These are phyloP conservation scores for Vimba vimba DNA, from an alignment of 2,113 vertebrate genomes.

Conservation along the genomic window DNA sequence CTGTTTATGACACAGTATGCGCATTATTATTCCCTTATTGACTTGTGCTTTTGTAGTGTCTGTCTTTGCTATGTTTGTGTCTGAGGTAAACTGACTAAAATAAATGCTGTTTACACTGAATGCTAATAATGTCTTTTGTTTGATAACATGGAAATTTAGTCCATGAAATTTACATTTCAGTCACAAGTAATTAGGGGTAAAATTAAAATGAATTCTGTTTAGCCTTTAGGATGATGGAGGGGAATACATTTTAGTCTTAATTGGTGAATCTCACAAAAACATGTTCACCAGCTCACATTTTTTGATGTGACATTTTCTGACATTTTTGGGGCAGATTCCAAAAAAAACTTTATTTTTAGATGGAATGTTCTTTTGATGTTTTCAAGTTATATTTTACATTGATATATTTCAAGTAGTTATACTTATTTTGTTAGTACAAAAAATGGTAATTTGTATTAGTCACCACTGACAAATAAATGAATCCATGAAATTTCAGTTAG, in stretches of 20 bases:
- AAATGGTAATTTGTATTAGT: neutral
- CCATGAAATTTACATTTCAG: constrained; percentile 21
- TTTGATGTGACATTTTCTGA: no score
- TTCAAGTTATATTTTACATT: no score
- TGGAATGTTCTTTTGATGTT: no score
- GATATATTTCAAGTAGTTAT: no score
- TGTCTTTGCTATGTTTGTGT: neutral
- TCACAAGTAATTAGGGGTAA: neutral
- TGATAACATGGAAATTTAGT: constrained; percentile 11
- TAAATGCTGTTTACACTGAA: neutral
- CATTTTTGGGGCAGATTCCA: no score
- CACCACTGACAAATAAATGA: neutral
- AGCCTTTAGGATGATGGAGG: neutral
- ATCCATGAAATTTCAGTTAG: neutral
- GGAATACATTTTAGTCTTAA: neutral
- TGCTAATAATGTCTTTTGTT: neutral
- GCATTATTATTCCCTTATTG: neutral
- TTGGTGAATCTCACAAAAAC: neutral
- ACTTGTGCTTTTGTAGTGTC: neutral
- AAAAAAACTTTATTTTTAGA: no score
- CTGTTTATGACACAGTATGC: neutral
- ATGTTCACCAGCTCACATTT: neutral
- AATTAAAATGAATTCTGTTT: neutral
- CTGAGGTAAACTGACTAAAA: constrained; percentile 5
- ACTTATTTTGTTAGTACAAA: neutral